A percentile compares a stretch with the other conserved stretches of the same genome.
Conservation (phyloP, 2,888 invertebrate genomes). For the Notocelia uddmanniana region DNA sequence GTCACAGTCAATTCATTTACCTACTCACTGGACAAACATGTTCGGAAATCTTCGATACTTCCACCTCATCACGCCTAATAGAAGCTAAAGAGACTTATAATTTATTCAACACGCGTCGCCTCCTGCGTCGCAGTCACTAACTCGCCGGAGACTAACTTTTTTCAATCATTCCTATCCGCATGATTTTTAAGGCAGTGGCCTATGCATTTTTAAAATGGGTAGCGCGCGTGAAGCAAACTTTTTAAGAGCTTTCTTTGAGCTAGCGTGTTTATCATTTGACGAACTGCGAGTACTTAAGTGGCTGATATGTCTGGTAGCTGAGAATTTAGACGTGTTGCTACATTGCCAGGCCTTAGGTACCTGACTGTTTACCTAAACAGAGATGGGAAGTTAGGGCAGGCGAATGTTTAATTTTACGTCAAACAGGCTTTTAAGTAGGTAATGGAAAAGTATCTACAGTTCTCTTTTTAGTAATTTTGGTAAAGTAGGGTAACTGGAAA, state of each 20-base stretch:
- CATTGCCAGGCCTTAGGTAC: neutral
- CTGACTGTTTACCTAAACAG: neutral
- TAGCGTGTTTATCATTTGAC: conserved; percentile 9
- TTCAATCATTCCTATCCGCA: conserved; percentile 31
- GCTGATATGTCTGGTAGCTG: neutral
- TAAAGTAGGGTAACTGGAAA: no score
- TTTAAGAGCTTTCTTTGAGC: conserved; percentile 14
- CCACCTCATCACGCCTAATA: conserved; percentile 57
- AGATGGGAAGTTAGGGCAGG: no score
- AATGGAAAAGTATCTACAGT: no score
- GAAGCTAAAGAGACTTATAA: conserved; percentile 57
- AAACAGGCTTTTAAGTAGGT: no score
- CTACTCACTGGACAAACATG: conserved; percentile 44
- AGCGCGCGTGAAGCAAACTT: conserved; percentile 5
- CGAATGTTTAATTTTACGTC: no score
- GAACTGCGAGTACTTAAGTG: neutral
- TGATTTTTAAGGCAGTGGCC: conserved; percentile 7
- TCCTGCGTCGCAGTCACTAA: conserved; percentile 42
- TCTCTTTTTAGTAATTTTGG: no score
- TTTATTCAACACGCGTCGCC: conserved; percentile 57
- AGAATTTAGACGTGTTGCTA: neutral
- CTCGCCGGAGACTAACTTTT: conserved; percentile 34
- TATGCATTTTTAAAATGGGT: conserved; percentile 24
- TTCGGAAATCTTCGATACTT: conserved; percentile 38
- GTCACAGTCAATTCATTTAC: conserved; percentile 38